Evolutionary conservation across 2,797 vertebrate species (phyloP).

Genomic region (Diplodus puntazzo): DNA sequence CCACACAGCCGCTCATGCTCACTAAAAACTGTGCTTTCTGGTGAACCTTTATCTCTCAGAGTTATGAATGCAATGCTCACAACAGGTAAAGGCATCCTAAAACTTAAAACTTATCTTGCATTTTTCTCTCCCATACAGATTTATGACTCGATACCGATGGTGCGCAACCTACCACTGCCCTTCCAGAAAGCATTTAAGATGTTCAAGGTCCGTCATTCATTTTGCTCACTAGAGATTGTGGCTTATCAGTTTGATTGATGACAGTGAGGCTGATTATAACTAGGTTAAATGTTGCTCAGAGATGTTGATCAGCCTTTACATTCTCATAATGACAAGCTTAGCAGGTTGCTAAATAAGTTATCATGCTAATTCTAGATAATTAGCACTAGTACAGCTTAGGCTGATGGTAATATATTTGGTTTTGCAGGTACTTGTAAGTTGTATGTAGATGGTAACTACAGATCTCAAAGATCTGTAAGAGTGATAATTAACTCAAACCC

Average conservation of each 20-base stretch:
- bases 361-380: not conserved
- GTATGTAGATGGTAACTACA: no score
- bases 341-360: no score
- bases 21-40: not conserved
- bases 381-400: not conserved
- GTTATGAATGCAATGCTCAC: not conserved
- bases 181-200: slow-evolving; percentile 65
- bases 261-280: not conserved
- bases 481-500: no score
- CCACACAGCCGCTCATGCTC: not conserved
- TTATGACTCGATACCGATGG: slow-evolving; percentile 67
- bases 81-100: not conserved
- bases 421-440: not conserved
- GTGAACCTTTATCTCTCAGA: no score
- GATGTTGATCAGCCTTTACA: not conserved
- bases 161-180: slow-evolving; percentile 66
- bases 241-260: not conserved
- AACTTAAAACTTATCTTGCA: not conserved
- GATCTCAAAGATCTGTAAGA: no score
- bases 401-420: not conserved
- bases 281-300: no score
- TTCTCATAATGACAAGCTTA: not conserved
- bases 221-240: not conserved
- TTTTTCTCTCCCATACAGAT: slow-evolving; percentile 58
- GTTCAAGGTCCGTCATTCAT: not conserved